Evolutionary conservation across 2,113 vertebrate genomes (phyloP), one percentile per base, ranked within the genome.

Genomic region (Acrocephalus arundinaceus): DNA sequence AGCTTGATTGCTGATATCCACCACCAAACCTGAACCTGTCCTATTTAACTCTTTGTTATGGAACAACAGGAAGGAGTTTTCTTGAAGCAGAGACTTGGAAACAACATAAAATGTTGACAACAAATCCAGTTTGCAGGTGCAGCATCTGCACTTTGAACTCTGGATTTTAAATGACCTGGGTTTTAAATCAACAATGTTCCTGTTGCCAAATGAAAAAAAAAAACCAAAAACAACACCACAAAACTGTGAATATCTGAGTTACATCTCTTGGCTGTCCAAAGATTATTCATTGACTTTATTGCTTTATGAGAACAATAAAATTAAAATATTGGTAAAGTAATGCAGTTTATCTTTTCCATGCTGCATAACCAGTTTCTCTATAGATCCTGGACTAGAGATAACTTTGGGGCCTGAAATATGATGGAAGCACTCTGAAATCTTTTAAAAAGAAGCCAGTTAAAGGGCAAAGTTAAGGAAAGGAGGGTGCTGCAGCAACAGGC

Each of bases 71-170:
- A 74, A 76, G 35, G 46, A 55, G 6, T 89, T 73, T 39, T 82
- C 63, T 91, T 77, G 67, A 55, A 71, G 48, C 8, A 28, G 30
- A 71, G 11, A 35, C 39, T 74, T 78, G 25, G 45, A 78, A 66
- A 45, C 51, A 22, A 21, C 15, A 6, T 45, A 16, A 91, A 83
- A 33, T 43, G 13, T 43, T 91, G 61, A 11, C 73, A 77, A 57
- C 81, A 85, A 51, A 48, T 31, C 30, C 33, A 13, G 7, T 80
- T 74, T 86, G 35, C 86, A 95, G 93, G 83, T 86, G 83, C 68
- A 35, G 20, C 54, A 14, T 59, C 52, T 93, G 90, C 80, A 88
- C 96, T 95, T 96, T 93, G 94, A 93, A 84, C 94, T 88, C 78
- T 37, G 58, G 35, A 67, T 84, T 94, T 87, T 73, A 76, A 85